Conservation (phyloP, 2,113 vertebrate genomes). For the Rhinogobius similis region DNA sequence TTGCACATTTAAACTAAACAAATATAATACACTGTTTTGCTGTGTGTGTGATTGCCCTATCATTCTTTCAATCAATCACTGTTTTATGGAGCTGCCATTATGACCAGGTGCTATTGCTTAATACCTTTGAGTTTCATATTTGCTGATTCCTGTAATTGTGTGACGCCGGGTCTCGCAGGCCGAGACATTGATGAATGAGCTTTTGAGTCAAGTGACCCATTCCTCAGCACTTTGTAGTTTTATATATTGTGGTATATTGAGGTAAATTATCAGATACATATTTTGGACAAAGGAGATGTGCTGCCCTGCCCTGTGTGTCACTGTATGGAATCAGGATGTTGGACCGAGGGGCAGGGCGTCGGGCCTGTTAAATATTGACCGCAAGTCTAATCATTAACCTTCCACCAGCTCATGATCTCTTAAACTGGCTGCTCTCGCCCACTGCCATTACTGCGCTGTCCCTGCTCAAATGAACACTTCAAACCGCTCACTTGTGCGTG, state of each 20-base stretch:
- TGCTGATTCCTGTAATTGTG: slow-evolving; percentile 37
- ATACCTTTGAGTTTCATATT: slow-evolving; percentile 41
- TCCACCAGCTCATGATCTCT: slow-evolving; percentile 67
- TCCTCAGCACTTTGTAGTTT: background rate
- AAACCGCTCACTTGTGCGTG: background rate
- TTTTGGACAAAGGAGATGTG: slow-evolving; percentile 64
- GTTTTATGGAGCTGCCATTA: slow-evolving; percentile 61
- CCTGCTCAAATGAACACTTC: slow-evolving; percentile 38
- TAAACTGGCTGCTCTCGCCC: slow-evolving; percentile 70
- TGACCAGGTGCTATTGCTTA: slow-evolving; percentile 43
- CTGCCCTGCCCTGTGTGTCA: slow-evolving; percentile 64
- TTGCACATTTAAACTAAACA: background rate
- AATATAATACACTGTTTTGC: background rate
- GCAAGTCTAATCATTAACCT: slow-evolving; percentile 80
- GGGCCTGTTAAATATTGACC: slow-evolving; percentile 81
- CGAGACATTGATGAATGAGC: background rate
- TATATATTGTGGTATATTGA: background rate
- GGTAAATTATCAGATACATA: slow-evolving; percentile 28
- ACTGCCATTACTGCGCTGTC: slow-evolving; percentile 60
- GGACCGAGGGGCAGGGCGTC: slow-evolving; percentile 75
- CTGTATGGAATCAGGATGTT: slow-evolving; percentile 78
- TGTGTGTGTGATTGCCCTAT: background rate
- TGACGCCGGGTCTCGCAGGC: slow-evolving; percentile 1
- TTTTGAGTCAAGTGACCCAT: background rate
- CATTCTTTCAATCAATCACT: slow-evolving; percentile 35